phyloP scores from a whole-genome alignment of 1,140 invertebrate species.

The Episyrphus balteatus region DNA sequence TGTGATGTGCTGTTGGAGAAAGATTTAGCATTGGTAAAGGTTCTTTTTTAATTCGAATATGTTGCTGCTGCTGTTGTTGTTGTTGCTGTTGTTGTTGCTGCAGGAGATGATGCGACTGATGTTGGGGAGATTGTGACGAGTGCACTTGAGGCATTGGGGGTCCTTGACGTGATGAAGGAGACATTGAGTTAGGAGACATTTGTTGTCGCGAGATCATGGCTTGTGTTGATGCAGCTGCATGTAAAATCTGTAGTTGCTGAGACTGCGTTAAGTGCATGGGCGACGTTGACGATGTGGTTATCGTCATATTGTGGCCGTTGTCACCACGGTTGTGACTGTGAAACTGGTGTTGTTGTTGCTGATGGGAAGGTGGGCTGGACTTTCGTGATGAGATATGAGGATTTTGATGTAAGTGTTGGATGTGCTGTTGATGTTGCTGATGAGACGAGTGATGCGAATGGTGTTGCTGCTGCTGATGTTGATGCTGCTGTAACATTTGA shows the following conservation, averaged over 20 bases:
- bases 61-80: constrained; percentile 37
- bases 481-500: constrained; percentile 19
- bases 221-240: constrained; percentile 30
- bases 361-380: constrained; percentile 32
- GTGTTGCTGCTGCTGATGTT: constrained; percentile 20
- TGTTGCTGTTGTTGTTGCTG: constrained; percentile 34
- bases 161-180: constrained; percentile 38
- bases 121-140: constrained; percentile 40
- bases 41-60: constrained; percentile 39
- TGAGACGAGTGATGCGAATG: constrained; percentile 23
- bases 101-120: constrained; percentile 38
- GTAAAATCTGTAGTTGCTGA: constrained; percentile 26
- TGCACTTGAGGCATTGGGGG: constrained; percentile 38
- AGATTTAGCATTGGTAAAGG: constrained; percentile 20
- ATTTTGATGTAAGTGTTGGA: constrained; percentile 13
- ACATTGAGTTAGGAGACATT: constrained; percentile 22
- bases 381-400: constrained; percentile 17
- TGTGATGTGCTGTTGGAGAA: constrained; percentile 19
- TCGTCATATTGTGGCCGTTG: neutral
- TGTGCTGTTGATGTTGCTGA: constrained; percentile 31
- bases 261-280: constrained; percentile 30
- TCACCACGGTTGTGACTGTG: constrained; percentile 14
- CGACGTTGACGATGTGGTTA: constrained; percentile 19
- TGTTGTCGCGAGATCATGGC: constrained; percentile 41
- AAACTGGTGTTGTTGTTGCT: constrained; percentile 28